Evolutionary conservation across 2,888 invertebrate genomes (phyloP).

Genomic region (Drosophila suboccidentalis): DNA sequence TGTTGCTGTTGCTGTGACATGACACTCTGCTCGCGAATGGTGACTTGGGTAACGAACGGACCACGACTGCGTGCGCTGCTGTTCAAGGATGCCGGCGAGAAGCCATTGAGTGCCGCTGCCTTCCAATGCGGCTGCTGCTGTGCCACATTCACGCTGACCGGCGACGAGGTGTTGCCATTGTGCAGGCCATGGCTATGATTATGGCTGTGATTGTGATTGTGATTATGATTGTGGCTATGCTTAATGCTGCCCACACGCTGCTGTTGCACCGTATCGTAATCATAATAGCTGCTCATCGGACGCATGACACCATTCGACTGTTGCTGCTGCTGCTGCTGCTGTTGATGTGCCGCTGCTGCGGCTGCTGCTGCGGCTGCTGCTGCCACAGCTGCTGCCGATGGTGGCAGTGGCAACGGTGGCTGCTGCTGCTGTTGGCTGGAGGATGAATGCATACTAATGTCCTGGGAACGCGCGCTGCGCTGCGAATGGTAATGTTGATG

Average conservation of each 20-base stretch:
- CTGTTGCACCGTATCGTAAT: conserved; percentile 92
- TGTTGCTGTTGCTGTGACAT: conserved; percentile 47
- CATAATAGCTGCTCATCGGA: conserved; percentile 93
- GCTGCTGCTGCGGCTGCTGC: conserved; percentile 29
- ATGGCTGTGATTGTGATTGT: conserved; percentile 62
- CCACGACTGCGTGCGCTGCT: conserved; percentile 86
- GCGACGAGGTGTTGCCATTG: conserved; percentile 68
- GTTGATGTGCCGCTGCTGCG: conserved; percentile 36
- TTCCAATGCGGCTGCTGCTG: conserved; percentile 84
- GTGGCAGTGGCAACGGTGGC: conserved; percentile 36
- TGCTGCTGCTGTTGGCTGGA: conserved; percentile 82
- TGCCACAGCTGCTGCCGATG: conserved; percentile 70
- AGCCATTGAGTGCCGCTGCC: conserved; percentile 83
- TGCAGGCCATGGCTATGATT: conserved; percentile 68
- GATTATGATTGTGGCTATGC: conserved; percentile 72
- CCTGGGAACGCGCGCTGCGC: conserved; percentile 88
- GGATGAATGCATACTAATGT: conserved; percentile 83
- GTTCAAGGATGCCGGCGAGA: conserved; percentile 81
- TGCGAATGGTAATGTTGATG: conserved; percentile 90
- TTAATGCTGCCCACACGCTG: conserved; percentile 87
- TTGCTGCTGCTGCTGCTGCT: conserved; percentile 47
- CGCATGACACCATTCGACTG: conserved; percentile 84
- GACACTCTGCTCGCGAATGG: conserved; percentile 87
- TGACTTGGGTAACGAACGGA: conserved; percentile 88
- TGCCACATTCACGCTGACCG: conserved; percentile 72